Base-by-base conservation (phyloP, 2,113 vertebrate genomes). In the Pollimyrus isidori region DNA sequence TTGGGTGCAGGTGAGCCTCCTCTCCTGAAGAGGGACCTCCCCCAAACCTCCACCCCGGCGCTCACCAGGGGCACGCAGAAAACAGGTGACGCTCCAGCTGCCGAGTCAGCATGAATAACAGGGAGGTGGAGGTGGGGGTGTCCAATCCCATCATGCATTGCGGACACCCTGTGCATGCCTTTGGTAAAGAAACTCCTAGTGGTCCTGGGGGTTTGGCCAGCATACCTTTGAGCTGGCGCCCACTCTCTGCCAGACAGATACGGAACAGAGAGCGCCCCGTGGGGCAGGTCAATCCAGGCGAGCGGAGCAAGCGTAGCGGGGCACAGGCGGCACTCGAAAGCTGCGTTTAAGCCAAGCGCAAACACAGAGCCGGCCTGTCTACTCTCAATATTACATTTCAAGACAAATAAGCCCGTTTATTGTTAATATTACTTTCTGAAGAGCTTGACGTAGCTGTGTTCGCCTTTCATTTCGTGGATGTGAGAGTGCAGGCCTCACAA, bases 1-100 rank as follows among this genome's bases (percentile, higher is more conserved):
- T 95, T 95, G 95, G 91, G 95, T 95, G 92, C 92, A 95, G 93
- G 93, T 95, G 93, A 95, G 91, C 91, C 92, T 92, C 90, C 89
- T 91, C 93, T 94, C 91, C 87, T 30, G n/a, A 26, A 52, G 88
- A 87, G 90, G 80, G 92, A 92, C 92, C 90, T 91, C 91, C 94
- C 93, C 92, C 95, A 93, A 93, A 93, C 93, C 95, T 93, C 93
- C 92, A 89, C 92, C 91, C 91, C 86, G 92, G 93, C 91, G 89
- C 93, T 89, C 56, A 92, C 92, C 94, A 91, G 62, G 93, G 94
- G 92, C 93, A 93, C 93, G 21, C 93, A 93, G 94, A 94, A 93
- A 95, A 95, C 94, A 95, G 93, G 94, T 94, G 94, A 96, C 94
- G 94, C 95, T 94, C 93, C 92, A 93, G 90, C 90, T 58, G 93